Evolutionary conservation across 53 echinoderm and acorn worm species (phyloP).

Genomic region (Paracentrotus lividus): DNA sequence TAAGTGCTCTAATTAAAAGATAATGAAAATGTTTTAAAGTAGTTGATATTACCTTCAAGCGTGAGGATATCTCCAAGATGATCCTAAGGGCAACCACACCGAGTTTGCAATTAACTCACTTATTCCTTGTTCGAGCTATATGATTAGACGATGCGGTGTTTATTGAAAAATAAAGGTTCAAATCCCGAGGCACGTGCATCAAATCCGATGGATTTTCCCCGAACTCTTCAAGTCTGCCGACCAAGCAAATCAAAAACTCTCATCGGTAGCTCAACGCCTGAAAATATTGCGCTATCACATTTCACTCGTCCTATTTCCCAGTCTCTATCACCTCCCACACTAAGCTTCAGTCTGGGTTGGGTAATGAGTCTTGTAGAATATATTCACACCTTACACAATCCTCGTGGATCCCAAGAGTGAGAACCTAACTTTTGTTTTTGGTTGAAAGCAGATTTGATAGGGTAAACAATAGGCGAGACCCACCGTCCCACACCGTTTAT

Average conservation of each 20-base stretch:
- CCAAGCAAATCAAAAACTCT: slow-evolving; percentile 18
- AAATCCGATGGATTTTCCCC: background rate
- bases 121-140: background rate
- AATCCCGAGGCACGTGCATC: background rate
- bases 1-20: background rate
- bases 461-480: background rate
- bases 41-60: slow-evolving; percentile 14
- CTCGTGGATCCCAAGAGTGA: background rate
- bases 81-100: background rate
- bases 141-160: background rate
- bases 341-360: background rate
- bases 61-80: background rate
- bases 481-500: background rate
- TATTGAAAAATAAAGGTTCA: background rate
- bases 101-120: background rate
- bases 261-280: background rate
- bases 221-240: slow-evolving; percentile 11
- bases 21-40: slow-evolving; percentile 8
- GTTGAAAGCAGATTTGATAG: background rate
- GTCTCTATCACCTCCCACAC: background rate
- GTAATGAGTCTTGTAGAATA: background rate
- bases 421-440: background rate
- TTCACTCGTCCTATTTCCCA: background rate
- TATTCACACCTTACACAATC: background rate
- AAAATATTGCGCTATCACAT: slow-evolving; percentile 16